Conservation (phyloP, 2,888 invertebrate genomes). For the Aphodius sticticus region DNA sequence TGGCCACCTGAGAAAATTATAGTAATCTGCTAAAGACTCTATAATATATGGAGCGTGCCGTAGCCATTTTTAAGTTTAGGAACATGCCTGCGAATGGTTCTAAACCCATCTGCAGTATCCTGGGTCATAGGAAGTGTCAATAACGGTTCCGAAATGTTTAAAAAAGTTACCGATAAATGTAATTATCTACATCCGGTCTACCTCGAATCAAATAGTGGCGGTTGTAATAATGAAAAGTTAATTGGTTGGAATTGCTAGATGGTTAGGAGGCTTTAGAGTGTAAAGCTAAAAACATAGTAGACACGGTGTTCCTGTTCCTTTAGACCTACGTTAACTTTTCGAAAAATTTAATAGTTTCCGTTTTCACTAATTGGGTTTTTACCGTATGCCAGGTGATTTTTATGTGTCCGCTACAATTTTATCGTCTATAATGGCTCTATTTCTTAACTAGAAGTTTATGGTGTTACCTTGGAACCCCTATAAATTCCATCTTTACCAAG, state of each 20-base stretch:
- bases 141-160: neutral
- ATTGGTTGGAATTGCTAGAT: neutral
- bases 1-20: neutral
- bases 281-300: neutral
- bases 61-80: neutral
- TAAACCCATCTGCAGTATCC: neutral
- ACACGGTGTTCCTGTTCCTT: neutral
- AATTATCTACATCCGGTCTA: neutral
- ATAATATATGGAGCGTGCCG: neutral
- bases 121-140: neutral
- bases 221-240: neutral
- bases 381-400: neutral
- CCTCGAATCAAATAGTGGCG: neutral
- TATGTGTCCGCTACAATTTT: neutral
- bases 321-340: neutral
- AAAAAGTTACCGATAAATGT: neutral
- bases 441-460: neutral
- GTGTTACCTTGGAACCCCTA: neutral
- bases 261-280: neutral
- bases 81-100: neutral
- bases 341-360: neutral
- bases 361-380: slow-evolving; percentile 4
- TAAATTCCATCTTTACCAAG: neutral
- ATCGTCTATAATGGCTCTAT: neutral
- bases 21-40: neutral